These are phyloP conservation scores for Orchestes rusci DNA, from an alignment of 2,888 invertebrate genomes.

Conservation along the genomic window DNA sequence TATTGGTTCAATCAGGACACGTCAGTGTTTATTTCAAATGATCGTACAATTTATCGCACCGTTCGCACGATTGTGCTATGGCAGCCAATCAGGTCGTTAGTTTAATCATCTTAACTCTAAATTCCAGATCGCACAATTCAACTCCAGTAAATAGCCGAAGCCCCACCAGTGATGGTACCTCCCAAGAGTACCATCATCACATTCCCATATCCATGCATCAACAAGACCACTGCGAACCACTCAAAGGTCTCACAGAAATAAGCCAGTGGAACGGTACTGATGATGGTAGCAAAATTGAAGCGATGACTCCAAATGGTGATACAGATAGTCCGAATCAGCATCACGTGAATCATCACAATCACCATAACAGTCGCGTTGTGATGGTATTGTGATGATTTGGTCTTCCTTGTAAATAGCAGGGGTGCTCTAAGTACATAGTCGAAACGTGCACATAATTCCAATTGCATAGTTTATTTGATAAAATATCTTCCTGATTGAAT, in stretches of 20 bases:
- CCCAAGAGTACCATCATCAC: conserved; percentile 27
- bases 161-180: conserved; percentile 28
- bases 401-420: conserved; percentile 13
- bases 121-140: conserved; percentile 36
- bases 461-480: too few relatives aligned
- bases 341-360: conserved; percentile 38
- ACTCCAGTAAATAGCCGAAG: conserved; percentile 35
- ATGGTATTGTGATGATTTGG: conserved; percentile 46
- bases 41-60: too few relatives aligned
- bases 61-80: too few relatives aligned
- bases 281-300: conserved; percentile 37
- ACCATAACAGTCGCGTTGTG: conserved; percentile 44
- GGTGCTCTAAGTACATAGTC: too few relatives aligned
- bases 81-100: too few relatives aligned
- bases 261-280: conserved; percentile 39
- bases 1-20: too few relatives aligned
- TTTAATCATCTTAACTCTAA: too few relatives aligned
- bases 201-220: conserved; percentile 20
- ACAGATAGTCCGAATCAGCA: conserved; percentile 42
- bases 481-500: conserved; percentile 20
- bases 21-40: too few relatives aligned
- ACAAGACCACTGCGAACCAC: conserved; percentile 19
- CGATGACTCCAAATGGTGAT: conserved; percentile 33
- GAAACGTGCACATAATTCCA: too few relatives aligned
- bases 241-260: conserved; percentile 36